Conservation (phyloP, 2,888 invertebrate species). For the Cheilosia impressa region DNA sequence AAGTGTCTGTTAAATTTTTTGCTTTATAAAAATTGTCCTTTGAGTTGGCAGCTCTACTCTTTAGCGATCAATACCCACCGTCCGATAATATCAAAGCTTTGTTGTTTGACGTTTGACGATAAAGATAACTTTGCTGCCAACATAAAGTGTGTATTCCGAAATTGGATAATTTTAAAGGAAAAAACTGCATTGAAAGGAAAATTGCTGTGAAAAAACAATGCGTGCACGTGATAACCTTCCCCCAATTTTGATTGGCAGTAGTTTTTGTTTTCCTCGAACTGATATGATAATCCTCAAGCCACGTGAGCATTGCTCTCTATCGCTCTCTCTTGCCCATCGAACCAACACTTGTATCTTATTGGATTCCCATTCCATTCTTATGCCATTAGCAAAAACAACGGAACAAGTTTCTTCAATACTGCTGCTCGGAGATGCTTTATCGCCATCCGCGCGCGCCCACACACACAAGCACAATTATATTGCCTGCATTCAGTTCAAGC, state of each 20-base stretch:
- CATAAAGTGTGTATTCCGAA: too few relatives aligned
- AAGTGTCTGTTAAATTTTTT: too few relatives aligned
- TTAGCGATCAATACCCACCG: too few relatives aligned
- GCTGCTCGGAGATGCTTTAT: conserved; percentile 33
- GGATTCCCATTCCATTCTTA: conserved; percentile 24
- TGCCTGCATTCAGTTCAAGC: conserved; percentile 37
- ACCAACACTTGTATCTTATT: conserved; percentile 9
- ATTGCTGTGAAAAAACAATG: background rate
- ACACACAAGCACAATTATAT: conserved; percentile 13
- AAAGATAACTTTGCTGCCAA: too few relatives aligned
- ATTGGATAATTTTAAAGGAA: background rate
- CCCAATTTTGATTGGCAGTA: conserved; percentile 27
- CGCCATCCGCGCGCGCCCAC: conserved; percentile 17
- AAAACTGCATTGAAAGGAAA: background rate
- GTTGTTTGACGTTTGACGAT: too few relatives aligned
- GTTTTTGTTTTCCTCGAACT: conserved; percentile 24
- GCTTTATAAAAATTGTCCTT: too few relatives aligned
- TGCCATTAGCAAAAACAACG: conserved; percentile 51
- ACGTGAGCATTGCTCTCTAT: conserved; percentile 35
- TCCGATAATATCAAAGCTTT: too few relatives aligned
- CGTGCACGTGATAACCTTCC: conserved; percentile 49
- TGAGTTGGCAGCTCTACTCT: too few relatives aligned
- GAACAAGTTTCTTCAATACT: conserved; percentile 45
- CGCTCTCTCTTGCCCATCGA: background rate
- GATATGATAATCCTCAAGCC: conserved; percentile 25